A percentile compares a stretch with the other conserved stretches of the same genome.
phyloP scores from a whole-genome alignment of 2,797 vertebrate species.

The Prionace glauca region DNA sequence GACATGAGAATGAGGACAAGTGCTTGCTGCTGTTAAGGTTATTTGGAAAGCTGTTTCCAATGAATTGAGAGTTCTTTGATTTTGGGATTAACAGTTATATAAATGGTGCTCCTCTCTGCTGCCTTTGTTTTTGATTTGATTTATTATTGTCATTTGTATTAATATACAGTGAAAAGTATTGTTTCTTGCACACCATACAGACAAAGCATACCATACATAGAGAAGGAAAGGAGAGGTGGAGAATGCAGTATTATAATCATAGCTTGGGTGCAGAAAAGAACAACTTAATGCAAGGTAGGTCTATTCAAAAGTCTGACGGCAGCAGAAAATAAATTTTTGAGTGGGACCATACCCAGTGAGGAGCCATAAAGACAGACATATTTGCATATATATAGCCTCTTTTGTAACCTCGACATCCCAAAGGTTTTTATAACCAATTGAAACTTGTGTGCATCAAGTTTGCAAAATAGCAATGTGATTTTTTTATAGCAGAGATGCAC shows the following conservation, averaged over 20 bases:
- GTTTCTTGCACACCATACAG: too few species aligned
- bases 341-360: not conserved
- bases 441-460: not conserved
- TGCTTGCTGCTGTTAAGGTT: not conserved
- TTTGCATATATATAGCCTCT: not conserved
- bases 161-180: too few species aligned
- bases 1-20: not conserved
- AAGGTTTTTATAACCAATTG: not conserved
- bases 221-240: too few species aligned
- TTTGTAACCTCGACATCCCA: not conserved
- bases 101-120: not conserved
- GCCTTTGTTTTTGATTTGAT: not conserved
- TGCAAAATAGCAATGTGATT: not conserved
- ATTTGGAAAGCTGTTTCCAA: not conserved
- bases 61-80: not conserved
- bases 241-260: too few species aligned
- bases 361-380: not conserved
- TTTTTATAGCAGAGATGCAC: not conserved
- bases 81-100: not conserved
- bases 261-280: too few species aligned
- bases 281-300: too few species aligned
- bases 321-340: too few species aligned
- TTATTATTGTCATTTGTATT: too few species aligned
- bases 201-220: too few species aligned
- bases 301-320: too few species aligned